phyloP scores from a whole-genome alignment of 2,797 vertebrate genomes.

The Fundulus diaphanus region DNA sequence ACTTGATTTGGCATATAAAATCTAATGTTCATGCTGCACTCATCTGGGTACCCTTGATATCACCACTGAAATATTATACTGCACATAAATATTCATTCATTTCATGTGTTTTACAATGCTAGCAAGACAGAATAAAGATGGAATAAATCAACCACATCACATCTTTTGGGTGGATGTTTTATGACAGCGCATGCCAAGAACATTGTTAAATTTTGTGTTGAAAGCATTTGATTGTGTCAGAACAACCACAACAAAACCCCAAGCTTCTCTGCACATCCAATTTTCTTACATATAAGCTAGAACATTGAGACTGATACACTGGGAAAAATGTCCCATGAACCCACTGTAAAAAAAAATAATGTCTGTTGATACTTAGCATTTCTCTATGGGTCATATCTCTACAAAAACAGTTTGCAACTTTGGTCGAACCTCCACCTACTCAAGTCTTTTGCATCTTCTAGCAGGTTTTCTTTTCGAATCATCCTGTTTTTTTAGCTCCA shows the following conservation, averaged over 20 bases:
- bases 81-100: not conserved
- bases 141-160: slow-evolving; percentile 5
- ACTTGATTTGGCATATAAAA: not conserved
- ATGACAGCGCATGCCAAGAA: slow-evolving; percentile 3
- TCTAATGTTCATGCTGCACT: not conserved
- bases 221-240: not conserved
- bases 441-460: too few species aligned
- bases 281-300: not conserved
- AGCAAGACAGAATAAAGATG: slow-evolving; percentile 9
- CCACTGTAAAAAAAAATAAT: not conserved
- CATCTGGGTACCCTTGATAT: not conserved
- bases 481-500: too few species aligned
- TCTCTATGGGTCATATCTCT: not conserved
- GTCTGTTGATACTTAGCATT: not conserved
- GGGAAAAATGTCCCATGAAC: not conserved
- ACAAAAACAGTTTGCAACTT: too few species aligned
- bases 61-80: not conserved
- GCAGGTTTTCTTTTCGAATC: too few species aligned
- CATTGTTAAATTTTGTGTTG: not conserved
- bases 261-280: slow-evolving; percentile 1
- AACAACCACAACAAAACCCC: not conserved
- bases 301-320: not conserved
- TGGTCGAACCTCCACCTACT: too few species aligned
- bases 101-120: not conserved
- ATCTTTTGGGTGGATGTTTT: not conserved